Conservation (phyloP, 2,888 invertebrate genomes). For the Byasa hedistus region DNA sequence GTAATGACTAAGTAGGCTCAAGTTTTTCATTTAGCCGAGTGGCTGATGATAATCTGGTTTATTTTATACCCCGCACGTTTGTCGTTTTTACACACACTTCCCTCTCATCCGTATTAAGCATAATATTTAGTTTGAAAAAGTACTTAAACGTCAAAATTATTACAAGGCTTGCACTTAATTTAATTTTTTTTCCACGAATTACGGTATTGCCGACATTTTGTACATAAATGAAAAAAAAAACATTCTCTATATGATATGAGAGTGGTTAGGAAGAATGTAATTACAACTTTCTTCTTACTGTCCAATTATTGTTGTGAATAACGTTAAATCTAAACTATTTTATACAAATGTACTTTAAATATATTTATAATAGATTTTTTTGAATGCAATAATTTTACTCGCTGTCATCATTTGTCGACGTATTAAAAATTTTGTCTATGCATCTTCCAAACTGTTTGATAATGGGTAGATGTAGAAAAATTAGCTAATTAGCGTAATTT, state of each 20-base stretch:
- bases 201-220: no score
- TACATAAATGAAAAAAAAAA: no score
- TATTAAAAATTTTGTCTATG: not conserved
- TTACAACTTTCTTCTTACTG: not conserved
- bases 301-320: not conserved
- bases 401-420: not conserved
- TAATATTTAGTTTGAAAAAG: constrained; percentile 20
- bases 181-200: not conserved
- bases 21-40: constrained; percentile 7
- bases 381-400: not conserved
- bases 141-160: constrained; percentile 7
- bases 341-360: constrained; percentile 3
- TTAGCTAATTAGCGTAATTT: not conserved
- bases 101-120: constrained; percentile 7
- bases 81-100: constrained; percentile 15
- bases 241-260: not conserved
- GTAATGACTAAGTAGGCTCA: constrained; percentile 22
- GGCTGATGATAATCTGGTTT: constrained; percentile 4
- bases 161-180: not conserved
- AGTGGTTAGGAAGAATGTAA: not conserved
- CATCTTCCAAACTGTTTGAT: not conserved
- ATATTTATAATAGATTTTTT: not conserved
- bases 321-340: not conserved
- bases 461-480: not conserved
- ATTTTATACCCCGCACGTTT: constrained; percentile 39